Evolutionary conservation across 1,140 invertebrate genomes (phyloP), one percentile per base, ranked within the genome.

Genomic region (Pogonus chalceus): DNA sequence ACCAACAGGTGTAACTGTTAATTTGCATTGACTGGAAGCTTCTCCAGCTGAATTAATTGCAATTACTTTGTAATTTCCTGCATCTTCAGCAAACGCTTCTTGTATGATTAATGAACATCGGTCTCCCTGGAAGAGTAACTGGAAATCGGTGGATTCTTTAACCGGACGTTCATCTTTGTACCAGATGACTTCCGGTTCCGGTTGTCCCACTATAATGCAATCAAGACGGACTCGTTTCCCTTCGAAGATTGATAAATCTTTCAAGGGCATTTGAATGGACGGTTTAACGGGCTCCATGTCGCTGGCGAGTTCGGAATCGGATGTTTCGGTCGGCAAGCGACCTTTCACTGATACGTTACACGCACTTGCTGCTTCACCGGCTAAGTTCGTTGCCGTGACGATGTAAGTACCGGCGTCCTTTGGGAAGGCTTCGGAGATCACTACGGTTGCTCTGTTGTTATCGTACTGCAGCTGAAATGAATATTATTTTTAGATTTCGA

Each of bases 151-250:
- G 1, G 88, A 91, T 68, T 90, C 89, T 66, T 90, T 89, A 1
- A 95, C 81, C 12, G 90, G 88, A 37, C 81, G 73, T 53, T 83
- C 82, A 62, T 92, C 82, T 61, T 92, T 90, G 60, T 90, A 87
- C 89, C 89, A 92, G 61, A 89, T 90, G 0, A 92, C 87, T 73
- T 89, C 87, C 0, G 89, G 90, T 69, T 89, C 87, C 1, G 90
- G 90, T 63, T 88, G 83, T 1, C 87, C 89, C 49, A 88, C 77
- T 60, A 93, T 90, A 39, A 90, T 75, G 65, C 87, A 90, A 61
- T 89, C 88, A 50, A 93, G 69, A 39, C 81, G 73, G 2, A 84
- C 81, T 20, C 76, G 76, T 4, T 78, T 78, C 7, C 88, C 88
- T 69, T 90, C 87, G 23, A 74, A 75, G n/a, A 83, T 79, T 16